Percentiles rank a stretch among this genome's conserved stretches.
Evolutionary conservation across 1,140 invertebrate genomes (phyloP).

Genomic region (Goniozus legneri): DNA sequence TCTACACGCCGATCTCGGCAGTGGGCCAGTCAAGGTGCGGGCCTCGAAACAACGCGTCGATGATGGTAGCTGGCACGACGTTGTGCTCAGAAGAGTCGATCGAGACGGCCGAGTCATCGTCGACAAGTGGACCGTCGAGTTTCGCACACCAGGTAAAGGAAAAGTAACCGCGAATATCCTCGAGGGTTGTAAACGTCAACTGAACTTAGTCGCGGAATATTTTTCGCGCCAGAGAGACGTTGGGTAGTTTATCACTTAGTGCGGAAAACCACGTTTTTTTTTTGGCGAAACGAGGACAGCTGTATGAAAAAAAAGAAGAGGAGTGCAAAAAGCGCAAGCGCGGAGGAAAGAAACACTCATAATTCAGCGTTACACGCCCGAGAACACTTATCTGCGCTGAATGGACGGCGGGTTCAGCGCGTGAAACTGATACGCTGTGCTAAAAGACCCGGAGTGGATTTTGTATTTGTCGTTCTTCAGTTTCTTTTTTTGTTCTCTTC

Average conservation of each 20-base stretch:
- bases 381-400: conserved; percentile 31
- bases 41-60: conserved; percentile 79
- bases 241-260: no score
- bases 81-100: conserved; percentile 74
- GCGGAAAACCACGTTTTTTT: no score
- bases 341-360: conserved; percentile 18
- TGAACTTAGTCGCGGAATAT: no score
- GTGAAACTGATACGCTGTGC: no score
- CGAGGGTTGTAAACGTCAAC: no score
- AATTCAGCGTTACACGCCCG: conserved; percentile 34
- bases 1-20: conserved; percentile 86
- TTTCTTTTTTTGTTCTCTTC: no score
- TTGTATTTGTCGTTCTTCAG: no score
- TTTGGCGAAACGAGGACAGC: conserved; percentile 19
- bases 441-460: no score
- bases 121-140: conserved; percentile 85
- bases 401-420: no score
- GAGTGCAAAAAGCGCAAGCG: conserved; percentile 4
- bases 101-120: conserved; percentile 85
- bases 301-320: not conserved
- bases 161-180: no score
- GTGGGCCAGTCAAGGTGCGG: conserved; percentile 81
- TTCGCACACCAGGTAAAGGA: conserved; percentile 75
- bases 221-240: no score
- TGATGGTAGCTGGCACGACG: conserved; percentile 89